Percentiles rank a stretch among this genome's conserved stretches.
These are phyloP conservation scores for Ephydatia muelleri DNA, from an alignment of 37 sponge, comb jelly and placozoan genomes.

Conservation along the genomic window DNA sequence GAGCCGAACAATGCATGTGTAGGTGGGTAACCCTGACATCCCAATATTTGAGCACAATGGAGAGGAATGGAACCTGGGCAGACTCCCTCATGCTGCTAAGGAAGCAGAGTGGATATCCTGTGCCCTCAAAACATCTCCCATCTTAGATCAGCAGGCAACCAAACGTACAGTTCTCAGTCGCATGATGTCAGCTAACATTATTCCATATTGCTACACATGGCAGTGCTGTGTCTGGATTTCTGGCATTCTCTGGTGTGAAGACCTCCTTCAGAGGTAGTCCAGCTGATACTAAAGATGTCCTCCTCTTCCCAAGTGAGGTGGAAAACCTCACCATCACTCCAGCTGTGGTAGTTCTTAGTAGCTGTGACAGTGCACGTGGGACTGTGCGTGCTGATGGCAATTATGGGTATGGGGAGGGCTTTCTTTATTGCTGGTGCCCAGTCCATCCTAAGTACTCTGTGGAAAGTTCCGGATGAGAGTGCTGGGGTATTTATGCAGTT, in stretches of 20 bases:
- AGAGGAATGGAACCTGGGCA: slow-evolving; percentile 51
- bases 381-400: slow-evolving; percentile 57
- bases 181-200: slow-evolving; percentile 58
- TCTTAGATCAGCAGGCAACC: slow-evolving; percentile 66
- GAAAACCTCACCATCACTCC: slow-evolving; percentile 56
- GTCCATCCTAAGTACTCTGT: slow-evolving; percentile 66
- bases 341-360: slow-evolving; percentile 71
- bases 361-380: slow-evolving; percentile 65
- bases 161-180: slow-evolving; percentile 48
- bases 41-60: slow-evolving; percentile 51
- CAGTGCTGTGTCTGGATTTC: slow-evolving; percentile 56
- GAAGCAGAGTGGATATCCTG: slow-evolving; percentile 70
- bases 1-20: slow-evolving; percentile 25
- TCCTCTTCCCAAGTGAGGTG: slow-evolving; percentile 65
- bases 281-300: slow-evolving; percentile 34
- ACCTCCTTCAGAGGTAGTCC: background rate
- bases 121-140: slow-evolving; percentile 50
- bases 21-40: slow-evolving; percentile 74
- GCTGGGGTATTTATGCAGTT: slow-evolving; percentile 73
- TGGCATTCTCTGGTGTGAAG: slow-evolving; percentile 46
- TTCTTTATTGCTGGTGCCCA: slow-evolving; percentile 79
- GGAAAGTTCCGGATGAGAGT: slow-evolving; percentile 76
- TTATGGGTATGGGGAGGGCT: slow-evolving; percentile 73
- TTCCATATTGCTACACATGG: slow-evolving; percentile 82
- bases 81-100: slow-evolving; percentile 62